Evolutionary conservation across 2,888 invertebrate species (phyloP).

Genomic region (Lepidocyrtoides sp.): DNA sequence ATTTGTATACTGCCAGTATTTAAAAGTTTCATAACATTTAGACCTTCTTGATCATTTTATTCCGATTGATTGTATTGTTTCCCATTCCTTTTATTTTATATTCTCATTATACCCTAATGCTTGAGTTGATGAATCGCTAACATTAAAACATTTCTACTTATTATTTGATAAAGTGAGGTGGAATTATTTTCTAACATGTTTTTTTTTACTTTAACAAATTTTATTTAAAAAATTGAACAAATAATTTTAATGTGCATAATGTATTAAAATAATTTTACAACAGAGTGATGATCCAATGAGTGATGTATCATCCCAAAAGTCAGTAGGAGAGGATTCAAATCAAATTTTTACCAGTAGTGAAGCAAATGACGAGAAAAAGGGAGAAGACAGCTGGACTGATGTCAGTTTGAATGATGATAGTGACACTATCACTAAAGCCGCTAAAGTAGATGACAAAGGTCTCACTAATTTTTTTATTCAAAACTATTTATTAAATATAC

Average conservation of each 20-base stretch:
- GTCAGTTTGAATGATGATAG: conserved; percentile 96
- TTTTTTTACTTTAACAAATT: too few species aligned
- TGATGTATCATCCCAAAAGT: conserved; percentile 87
- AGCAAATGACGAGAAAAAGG: conserved; percentile 90
- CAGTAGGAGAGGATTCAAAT: conserved; percentile 83
- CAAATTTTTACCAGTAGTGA: conserved; percentile 82
- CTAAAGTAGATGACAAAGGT: conserved; percentile 85
- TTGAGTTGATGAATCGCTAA: background rate
- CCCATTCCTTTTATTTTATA: too few species aligned
- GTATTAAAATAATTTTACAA: background rate
- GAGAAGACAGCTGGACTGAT: conserved; percentile 97
- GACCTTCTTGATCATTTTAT: background rate
- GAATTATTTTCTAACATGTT: too few species aligned
- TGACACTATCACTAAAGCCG: conserved; percentile 80
- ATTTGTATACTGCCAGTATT: background rate
- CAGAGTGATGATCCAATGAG: conserved; percentile 96
- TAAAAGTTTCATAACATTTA: background rate
- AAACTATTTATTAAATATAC: conserved; percentile 4
- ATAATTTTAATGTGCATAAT: too few species aligned
- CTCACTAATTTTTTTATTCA: too few species aligned
- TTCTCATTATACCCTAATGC: too few species aligned
- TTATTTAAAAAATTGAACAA: too few species aligned
- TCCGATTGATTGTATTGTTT: too few species aligned
- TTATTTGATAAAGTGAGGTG: background rate
- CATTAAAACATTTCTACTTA: background rate